These are phyloP conservation scores for Pasiphila rectangulata DNA, from an alignment of 2,888 invertebrate species.

Conservation along the genomic window DNA sequence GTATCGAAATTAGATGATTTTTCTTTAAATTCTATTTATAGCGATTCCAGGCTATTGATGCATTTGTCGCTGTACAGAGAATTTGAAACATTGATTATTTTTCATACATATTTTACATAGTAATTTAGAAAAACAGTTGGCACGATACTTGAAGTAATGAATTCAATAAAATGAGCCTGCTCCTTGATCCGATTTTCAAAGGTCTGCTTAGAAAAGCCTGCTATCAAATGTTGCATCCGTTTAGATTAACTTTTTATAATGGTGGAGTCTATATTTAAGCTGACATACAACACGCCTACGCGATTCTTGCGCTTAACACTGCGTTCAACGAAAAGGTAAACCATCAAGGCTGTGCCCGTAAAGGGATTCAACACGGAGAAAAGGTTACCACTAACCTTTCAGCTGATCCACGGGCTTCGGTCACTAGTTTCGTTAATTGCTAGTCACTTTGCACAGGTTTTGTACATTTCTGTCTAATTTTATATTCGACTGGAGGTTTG, in stretches of 20 bases:
- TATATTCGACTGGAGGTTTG: conserved; percentile 62
- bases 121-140: neutral
- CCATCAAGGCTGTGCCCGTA: conserved; percentile 34
- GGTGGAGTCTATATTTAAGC: conserved; percentile 15
- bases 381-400: conserved; percentile 48
- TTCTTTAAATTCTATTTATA: too few relatives aligned
- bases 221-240: too few relatives aligned
- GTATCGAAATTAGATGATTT: too few relatives aligned
- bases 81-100: neutral
- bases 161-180: neutral
- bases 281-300: conserved; percentile 29
- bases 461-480: conserved; percentile 74
- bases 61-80: too few relatives aligned
- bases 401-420: conserved; percentile 35
- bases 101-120: too few relatives aligned
- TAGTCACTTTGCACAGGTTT: conserved; percentile 69
- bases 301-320: conserved; percentile 21
- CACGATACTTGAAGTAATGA: neutral
- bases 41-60: too few relatives aligned
- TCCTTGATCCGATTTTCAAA: neutral
- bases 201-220: neutral
- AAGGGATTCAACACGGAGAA: conserved; percentile 2
- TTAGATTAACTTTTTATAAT: too few relatives aligned
- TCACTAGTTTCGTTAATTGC: conserved; percentile 42
- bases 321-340: conserved; percentile 29